Percentiles rank a stretch among this genome's conserved stretches.
Evolutionary conservation across 2,797 vertebrate species (phyloP).

Genomic region (Denticeps clupeoides): DNA sequence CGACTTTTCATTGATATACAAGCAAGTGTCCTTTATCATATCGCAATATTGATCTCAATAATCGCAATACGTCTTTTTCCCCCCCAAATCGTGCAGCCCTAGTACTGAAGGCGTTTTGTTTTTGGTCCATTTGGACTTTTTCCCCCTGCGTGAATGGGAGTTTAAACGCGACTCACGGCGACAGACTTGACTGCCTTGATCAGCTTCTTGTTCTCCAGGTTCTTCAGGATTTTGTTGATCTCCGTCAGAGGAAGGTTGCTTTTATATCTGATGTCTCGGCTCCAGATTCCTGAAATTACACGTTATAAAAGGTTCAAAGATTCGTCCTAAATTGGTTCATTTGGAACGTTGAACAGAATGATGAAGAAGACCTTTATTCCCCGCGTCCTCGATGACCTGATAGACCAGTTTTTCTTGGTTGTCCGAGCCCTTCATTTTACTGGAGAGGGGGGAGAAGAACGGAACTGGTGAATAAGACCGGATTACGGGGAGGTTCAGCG

Average conservation of each 20-base stretch:
- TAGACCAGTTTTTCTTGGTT: constrained; percentile 97
- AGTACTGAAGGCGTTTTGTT: no score
- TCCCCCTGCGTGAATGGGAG: no score
- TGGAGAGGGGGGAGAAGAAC: constrained; percentile 29
- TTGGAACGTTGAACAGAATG: no score
- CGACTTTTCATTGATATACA: no score
- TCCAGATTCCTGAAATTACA: constrained; percentile 80
- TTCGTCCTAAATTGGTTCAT: no score
- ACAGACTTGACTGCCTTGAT: constrained; percentile 98
- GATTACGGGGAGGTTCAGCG: not conserved
- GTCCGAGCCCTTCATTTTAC: constrained; percentile 97
- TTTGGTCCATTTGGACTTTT: no score
- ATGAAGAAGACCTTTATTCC: constrained; percentile 98
- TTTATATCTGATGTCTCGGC: constrained; percentile 91
- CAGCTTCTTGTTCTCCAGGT: constrained; percentile 94
- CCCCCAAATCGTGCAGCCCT: no score
- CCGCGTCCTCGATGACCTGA: constrained; percentile 93
- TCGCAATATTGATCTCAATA: no score
- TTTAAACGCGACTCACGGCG: constrained; percentile 88
- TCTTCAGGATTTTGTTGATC: constrained; percentile 97
- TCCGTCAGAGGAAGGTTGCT: constrained; percentile 94
- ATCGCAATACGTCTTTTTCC: no score
- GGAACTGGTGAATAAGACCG: not conserved
- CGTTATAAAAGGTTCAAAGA: no score
- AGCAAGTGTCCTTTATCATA: no score